These are phyloP conservation scores for Myotis yumanensis DNA, from an alignment of 2,113 vertebrate genomes.

Conservation along the genomic window DNA sequence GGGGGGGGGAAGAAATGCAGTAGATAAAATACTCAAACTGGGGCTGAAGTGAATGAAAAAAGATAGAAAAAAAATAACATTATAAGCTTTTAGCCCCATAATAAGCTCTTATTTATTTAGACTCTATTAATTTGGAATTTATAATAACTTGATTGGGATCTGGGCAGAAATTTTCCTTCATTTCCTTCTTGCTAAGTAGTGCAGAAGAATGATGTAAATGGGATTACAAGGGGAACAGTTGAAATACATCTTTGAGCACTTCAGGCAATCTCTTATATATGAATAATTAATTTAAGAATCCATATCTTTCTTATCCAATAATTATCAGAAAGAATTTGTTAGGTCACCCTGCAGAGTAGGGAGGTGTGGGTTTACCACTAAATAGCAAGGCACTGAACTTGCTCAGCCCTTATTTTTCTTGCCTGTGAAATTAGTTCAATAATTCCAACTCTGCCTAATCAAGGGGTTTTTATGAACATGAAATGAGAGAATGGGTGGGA, in stretches of 20 bases:
- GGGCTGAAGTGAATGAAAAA: conserved; percentile 69
- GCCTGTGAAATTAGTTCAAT: conserved; percentile 46
- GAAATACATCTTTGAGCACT: conserved; percentile 73
- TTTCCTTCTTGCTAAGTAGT: conserved; percentile 58
- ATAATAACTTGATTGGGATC: conserved; percentile 73
- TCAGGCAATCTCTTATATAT: conserved; percentile 70
- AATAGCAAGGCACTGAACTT: conserved; percentile 41
- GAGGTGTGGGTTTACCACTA: conserved; percentile 16
- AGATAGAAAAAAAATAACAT: conserved; percentile 78
- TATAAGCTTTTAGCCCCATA: conserved; percentile 70
- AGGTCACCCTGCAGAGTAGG: conserved; percentile 50
- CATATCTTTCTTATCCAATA: conserved; percentile 68
- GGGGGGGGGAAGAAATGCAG: not conserved
- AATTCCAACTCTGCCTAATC: not conserved
- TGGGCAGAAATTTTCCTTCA: conserved; percentile 71
- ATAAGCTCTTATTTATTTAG: conserved; percentile 77
- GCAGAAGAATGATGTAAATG: conserved; percentile 65
- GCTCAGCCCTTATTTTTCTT: conserved; percentile 43
- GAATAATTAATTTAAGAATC: conserved; percentile 76
- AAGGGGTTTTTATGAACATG: not conserved
- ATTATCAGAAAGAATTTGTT: conserved; percentile 72
- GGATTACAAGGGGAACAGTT: conserved; percentile 60
- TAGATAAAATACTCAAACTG: conserved; percentile 56
- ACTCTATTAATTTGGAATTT: conserved; percentile 79
- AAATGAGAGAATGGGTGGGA: conserved; percentile 13